These are phyloP conservation scores for Xylophagus ater DNA, from an alignment of 2,888 invertebrate genomes.

Conservation along the genomic window DNA sequence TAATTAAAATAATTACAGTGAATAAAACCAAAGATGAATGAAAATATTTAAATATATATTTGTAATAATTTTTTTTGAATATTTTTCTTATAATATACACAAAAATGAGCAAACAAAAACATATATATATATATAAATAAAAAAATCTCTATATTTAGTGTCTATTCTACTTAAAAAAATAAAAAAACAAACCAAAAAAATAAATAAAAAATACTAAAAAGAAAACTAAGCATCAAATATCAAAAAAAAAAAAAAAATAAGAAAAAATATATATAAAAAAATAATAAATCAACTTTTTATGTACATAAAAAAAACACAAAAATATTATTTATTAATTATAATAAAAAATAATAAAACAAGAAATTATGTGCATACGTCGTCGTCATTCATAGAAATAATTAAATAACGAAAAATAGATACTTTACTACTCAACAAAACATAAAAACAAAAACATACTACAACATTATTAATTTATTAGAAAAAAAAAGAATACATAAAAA, in stretches of 20 bases:
- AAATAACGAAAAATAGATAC: too few species aligned
- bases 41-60: conserved; percentile 6
- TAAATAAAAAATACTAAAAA: too few species aligned
- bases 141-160: conserved; percentile 1
- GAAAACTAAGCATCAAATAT: too few species aligned
- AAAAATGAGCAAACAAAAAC: conserved; percentile 1
- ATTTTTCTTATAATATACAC: conserved; percentile 8
- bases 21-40: conserved; percentile 6
- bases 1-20: too few species aligned
- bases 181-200: too few species aligned
- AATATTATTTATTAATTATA: background rate
- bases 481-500: too few species aligned
- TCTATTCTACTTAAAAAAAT: too few species aligned
- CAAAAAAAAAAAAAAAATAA: background rate
- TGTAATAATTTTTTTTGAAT: conserved; percentile 5
- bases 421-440: background rate
- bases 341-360: too few species aligned
- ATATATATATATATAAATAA: background rate
- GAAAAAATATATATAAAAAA: background rate
- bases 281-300: background rate
- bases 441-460: too few species aligned
- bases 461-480: too few species aligned
- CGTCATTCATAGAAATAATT: too few species aligned
- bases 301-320: background rate
- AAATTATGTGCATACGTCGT: too few species aligned